Base-by-base conservation (phyloP, 2,113 vertebrate genomes). In the Oplegnathus fasciatus region DNA sequence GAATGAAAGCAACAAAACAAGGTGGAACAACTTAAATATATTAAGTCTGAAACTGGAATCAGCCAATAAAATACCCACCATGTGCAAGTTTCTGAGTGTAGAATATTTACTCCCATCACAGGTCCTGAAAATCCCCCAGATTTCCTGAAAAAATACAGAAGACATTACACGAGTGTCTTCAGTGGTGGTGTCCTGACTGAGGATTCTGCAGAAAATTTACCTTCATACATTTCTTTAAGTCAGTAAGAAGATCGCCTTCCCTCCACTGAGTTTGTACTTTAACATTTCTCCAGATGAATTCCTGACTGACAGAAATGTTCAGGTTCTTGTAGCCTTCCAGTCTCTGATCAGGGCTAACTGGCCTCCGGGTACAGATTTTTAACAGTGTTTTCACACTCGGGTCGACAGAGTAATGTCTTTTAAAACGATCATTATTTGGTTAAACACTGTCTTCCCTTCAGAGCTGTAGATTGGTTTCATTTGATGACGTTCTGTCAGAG, bases 401-500 rank as follows among this genome's bases (percentile, higher is more conserved):
- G 17, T 6, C 6, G 15, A 18, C 46, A 11, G 54, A 57, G 9
- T 57, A 30, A 18, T 4, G 3, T 60, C 26, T 14, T 60, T 8
- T 4, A 32, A 48, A 50, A 11, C 3, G 9, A 2, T 67, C 18
- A 15, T 14, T 10, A 0, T 32, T 32, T 1, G 7, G 6, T 11
- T 11, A 14, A 32, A 69, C 11, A 1, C 1, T 0, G 13, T 24
- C 6, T n/a, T 80, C 78, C 57, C n/a, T 24, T 40, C 57, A 10
- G 37, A 24, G 17, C 46, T 68, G 57, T 10, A 11, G 13, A 57
- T 58, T 40, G 48, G 60, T 72, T 57, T 60, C 17, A 58, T 40
- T 57, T 75, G 34, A 69, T 6, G 57, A 48, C 17, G 5, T 55
- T 44, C 42, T 50, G 28, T 26, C 42, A 13, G 58, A 88, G n/a